phyloP scores from a whole-genome alignment of 2,113 vertebrate genomes.

The Pelecanus crispus region DNA sequence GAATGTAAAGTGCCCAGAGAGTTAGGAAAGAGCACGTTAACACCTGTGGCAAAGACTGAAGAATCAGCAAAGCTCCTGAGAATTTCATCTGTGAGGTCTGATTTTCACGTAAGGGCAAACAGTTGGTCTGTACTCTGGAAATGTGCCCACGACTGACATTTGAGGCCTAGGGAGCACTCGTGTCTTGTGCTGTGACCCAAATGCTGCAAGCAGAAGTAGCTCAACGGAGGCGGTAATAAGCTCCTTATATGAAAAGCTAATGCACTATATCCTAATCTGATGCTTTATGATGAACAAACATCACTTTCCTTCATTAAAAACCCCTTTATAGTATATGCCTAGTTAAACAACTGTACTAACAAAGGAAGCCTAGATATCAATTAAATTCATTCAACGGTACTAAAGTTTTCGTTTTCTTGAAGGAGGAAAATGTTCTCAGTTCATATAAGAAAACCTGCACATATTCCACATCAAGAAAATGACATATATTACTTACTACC shows the following conservation, averaged over 20 bases:
- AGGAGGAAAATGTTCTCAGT: background rate
- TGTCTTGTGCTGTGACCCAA: background rate
- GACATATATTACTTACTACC: accelerated
- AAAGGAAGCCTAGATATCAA: background rate
- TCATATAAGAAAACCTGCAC: background rate
- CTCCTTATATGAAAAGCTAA: background rate
- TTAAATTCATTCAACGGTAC: background rate
- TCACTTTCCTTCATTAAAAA: background rate
- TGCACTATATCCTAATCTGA: background rate
- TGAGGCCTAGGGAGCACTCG: background rate
- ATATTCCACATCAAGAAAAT: background rate
- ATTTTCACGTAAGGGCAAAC: background rate
- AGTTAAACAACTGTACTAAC: background rate
- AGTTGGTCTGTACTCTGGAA: background rate
- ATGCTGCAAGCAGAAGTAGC: background rate
- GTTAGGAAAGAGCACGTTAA: background rate
- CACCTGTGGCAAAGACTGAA: background rate
- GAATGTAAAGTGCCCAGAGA: background rate
- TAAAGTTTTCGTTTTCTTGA: background rate
- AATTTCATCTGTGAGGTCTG: background rate
- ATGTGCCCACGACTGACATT: background rate
- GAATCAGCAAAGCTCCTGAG: background rate
- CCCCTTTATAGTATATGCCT: background rate
- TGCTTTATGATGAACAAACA: background rate
- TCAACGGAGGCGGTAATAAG: background rate